A percentile compares a stretch with the other conserved stretches of the same genome.
Evolutionary conservation across 2,888 invertebrate genomes (phyloP).

Genomic region (Branchinecta sandiegonensis): DNA sequence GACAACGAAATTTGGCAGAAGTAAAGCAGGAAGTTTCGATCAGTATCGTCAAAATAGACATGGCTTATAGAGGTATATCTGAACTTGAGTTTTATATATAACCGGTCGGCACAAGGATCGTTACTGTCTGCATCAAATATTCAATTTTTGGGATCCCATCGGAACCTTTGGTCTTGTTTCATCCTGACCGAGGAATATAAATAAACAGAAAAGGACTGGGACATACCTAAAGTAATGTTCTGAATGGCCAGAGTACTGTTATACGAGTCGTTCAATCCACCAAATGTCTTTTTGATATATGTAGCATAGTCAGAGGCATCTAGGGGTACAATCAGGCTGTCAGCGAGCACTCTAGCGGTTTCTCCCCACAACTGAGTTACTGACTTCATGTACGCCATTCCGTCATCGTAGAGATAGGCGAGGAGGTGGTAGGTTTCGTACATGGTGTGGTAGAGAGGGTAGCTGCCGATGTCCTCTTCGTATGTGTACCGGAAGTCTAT

Average conservation of each 20-base stretch:
- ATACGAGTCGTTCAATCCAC: constrained; percentile 19
- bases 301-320: constrained; percentile 31
- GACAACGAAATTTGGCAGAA: too few species aligned
- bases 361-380: constrained; percentile 31
- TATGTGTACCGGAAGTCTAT: constrained; percentile 34
- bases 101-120: too few species aligned
- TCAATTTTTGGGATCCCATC: too few species aligned
- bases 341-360: constrained; percentile 33
- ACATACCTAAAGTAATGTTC: constrained; percentile 23
- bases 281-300: constrained; percentile 23
- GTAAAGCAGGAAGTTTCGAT: too few species aligned
- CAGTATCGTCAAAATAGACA: too few species aligned
- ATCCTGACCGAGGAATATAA: neutral
- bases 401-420: constrained; percentile 32
- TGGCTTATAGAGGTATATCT: too few species aligned
- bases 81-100: too few species aligned
- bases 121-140: too few species aligned
- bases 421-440: constrained; percentile 34
- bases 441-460: constrained; percentile 35
- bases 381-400: constrained; percentile 30
- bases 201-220: neutral
- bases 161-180: too few species aligned
- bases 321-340: constrained; percentile 33
- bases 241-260: constrained; percentile 17
- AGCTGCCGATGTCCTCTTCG: constrained; percentile 27